Conservation (phyloP, 2,113 vertebrate species). For the Geococcyx californianus region DNA sequence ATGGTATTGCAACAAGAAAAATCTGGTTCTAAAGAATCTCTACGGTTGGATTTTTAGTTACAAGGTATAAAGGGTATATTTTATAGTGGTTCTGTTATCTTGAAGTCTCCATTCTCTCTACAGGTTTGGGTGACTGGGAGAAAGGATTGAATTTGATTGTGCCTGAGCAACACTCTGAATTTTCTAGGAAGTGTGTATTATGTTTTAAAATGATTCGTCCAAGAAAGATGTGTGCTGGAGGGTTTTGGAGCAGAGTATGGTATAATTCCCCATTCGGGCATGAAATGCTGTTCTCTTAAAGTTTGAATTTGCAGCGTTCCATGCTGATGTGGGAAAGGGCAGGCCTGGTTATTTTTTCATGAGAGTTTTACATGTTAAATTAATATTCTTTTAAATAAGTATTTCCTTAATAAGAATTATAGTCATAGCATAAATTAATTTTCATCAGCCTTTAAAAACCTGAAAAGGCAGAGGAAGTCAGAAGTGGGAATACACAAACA, state of each 20-base stretch:
- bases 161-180: neutral
- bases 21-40: constrained; percentile 14
- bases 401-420: neutral
- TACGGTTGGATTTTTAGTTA: constrained; percentile 36
- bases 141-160: constrained; percentile 4
- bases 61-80: constrained; percentile 15
- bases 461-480: too few species aligned
- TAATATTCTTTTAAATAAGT: neutral
- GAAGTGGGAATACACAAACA: too few species aligned
- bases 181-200: neutral
- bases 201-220: neutral
- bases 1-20: neutral
- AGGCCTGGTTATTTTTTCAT: neutral
- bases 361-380: neutral
- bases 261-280: neutral
- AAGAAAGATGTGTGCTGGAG: neutral
- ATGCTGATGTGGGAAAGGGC: rapidly evolving
- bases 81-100: constrained; percentile 32
- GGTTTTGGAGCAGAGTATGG: neutral
- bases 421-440: neutral
- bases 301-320: neutral
- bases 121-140: constrained; percentile 1
- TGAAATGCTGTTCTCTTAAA: neutral
- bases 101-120: constrained; percentile 14
- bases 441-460: neutral